phyloP scores from a whole-genome alignment of 2,113 vertebrate species.

The Buteo buteo region DNA sequence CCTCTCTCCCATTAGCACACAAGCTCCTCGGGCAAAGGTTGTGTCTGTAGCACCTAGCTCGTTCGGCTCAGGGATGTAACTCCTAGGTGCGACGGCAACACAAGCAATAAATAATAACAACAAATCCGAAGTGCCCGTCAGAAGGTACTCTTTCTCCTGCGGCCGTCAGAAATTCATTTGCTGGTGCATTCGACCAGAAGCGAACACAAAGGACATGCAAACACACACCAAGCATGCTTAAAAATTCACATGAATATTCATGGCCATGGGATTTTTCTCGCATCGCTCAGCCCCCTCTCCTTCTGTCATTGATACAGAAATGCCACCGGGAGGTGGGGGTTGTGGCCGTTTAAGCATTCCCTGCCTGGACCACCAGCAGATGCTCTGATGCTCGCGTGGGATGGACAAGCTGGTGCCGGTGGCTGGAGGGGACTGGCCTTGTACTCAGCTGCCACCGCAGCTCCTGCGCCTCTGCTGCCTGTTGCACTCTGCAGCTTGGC shows the following conservation, averaged over 20 bases:
- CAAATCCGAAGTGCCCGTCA: not conserved
- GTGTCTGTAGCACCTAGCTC: not conserved
- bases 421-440: not conserved
- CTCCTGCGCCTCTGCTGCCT: not conserved
- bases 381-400: not conserved
- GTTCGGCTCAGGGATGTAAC: not conserved
- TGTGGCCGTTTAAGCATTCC: not conserved
- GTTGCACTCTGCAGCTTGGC: not conserved
- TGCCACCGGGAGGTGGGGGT: accelerated
- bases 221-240: not conserved
- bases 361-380: not conserved
- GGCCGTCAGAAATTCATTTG: not conserved
- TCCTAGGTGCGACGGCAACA: not conserved
- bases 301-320: not conserved
- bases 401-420: too few relatives aligned
- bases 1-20: not conserved
- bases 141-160: not conserved
- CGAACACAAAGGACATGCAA: not conserved
- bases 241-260: conserved; percentile 2
- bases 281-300: not conserved
- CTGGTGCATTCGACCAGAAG: not conserved
- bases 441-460: not conserved
- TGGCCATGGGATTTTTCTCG: not conserved
- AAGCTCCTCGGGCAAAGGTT: not conserved
- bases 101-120: not conserved